These are phyloP conservation scores for Eristalis pertinax DNA, from an alignment of 2,888 invertebrate species.

Conservation along the genomic window DNA sequence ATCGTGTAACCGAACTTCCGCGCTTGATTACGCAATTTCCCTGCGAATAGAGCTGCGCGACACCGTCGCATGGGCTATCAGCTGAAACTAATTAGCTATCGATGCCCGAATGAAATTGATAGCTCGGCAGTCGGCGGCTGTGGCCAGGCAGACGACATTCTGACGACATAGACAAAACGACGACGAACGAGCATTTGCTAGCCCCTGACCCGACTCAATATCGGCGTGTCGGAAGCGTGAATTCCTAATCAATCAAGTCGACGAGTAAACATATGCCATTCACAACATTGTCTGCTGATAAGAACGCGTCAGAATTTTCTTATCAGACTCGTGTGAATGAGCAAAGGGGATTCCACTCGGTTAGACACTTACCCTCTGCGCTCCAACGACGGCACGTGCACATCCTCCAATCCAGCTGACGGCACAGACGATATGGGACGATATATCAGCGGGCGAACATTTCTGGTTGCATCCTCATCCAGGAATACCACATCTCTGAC, in stretches of 20 bases:
- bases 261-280: conserved; percentile 17
- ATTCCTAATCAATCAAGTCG: conserved; percentile 44
- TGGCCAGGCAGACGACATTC: neutral
- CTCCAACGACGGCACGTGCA: conserved; percentile 1
- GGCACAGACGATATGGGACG: conserved; percentile 74
- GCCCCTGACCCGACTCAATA: conserved; percentile 51
- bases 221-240: neutral
- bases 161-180: conserved; percentile 23
- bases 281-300: conserved; percentile 36
- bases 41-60: conserved; percentile 20
- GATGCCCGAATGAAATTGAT: conserved; percentile 36
- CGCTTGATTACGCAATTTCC: conserved; percentile 53
- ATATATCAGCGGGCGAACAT: conserved; percentile 78
- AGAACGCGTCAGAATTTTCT: conserved; percentile 43
- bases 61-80: conserved; percentile 43
- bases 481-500: conserved; percentile 79
- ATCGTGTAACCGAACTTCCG: conserved; percentile 26
- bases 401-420: conserved; percentile 52
- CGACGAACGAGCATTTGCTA: neutral
- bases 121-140: conserved; percentile 17
- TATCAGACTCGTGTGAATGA: conserved; percentile 31
- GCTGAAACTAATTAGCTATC: conserved; percentile 53
- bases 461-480: conserved; percentile 76
- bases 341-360: conserved; percentile 29
- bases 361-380: conserved; percentile 64